Conservation (phyloP, 2,113 vertebrate genomes). For the Dicaeum eximium region DNA sequence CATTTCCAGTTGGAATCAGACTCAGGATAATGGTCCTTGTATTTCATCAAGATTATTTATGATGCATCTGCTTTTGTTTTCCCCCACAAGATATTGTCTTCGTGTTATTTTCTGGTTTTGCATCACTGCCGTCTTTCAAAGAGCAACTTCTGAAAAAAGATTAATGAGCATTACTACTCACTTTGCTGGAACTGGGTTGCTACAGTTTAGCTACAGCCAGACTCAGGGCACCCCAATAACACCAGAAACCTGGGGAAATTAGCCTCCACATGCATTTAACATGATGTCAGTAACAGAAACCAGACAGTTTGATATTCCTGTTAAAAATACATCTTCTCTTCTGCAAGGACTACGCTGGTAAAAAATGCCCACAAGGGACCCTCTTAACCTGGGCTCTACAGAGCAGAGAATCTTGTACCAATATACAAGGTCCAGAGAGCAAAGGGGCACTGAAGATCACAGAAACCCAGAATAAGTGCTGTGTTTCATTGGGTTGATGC, state of each 20-base stretch:
- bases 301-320: not conserved
- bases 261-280: not conserved
- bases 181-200: not conserved
- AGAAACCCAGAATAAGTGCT: not conserved
- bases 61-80: not conserved
- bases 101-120: conserved; percentile 38
- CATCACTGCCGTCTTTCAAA: conserved; percentile 40
- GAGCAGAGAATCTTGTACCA: conserved; percentile 12
- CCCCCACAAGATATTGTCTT: not conserved
- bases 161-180: not conserved
- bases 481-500: not conserved
- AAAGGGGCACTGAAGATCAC: not conserved
- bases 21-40: not conserved
- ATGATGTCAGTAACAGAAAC: not conserved
- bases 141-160: conserved; percentile 23
- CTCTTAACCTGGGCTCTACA: not conserved
- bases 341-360: not conserved
- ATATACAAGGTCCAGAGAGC: not conserved
- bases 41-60: not conserved
- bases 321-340: not conserved
- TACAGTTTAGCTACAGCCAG: conserved; percentile 27
- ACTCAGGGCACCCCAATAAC: conserved; percentile 24
- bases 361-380: not conserved
- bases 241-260: not conserved
- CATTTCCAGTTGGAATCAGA: not conserved